Evolutionary conservation across 2,113 vertebrate species (phyloP).

Genomic region (Ascaphus truei): DNA sequence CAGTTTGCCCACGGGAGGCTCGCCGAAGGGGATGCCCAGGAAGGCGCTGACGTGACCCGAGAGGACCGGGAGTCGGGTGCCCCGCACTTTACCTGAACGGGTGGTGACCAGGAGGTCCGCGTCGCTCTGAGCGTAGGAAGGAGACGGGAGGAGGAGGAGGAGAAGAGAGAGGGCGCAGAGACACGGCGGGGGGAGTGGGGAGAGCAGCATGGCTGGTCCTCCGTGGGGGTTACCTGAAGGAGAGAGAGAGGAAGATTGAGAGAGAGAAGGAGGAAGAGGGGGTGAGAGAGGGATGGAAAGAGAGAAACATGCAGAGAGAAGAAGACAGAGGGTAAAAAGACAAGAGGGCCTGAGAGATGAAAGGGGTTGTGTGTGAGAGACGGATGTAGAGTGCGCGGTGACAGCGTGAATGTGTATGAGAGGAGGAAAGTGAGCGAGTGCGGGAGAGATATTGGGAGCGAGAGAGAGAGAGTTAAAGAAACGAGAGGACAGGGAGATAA

Average conservation of each 20-base stretch:
- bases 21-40: constrained; percentile 81
- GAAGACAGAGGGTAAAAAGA: background rate
- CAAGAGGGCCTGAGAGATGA: background rate
- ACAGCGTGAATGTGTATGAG: too few species aligned
- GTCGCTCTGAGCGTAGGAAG: constrained; percentile 49
- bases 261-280: background rate
- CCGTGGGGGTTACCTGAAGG: constrained; percentile 15
- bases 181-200: background rate
- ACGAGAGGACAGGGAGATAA: too few species aligned
- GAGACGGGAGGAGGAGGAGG: constrained; percentile 30
- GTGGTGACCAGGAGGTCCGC: constrained; percentile 66
- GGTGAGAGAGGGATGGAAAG: background rate
- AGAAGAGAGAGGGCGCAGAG: background rate
- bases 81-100: constrained; percentile 63
- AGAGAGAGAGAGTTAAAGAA: too few species aligned
- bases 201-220: constrained; percentile 22
- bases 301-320: background rate
- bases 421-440: too few species aligned
- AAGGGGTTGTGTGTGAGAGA: background rate
- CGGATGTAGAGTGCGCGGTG: background rate
- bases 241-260: background rate
- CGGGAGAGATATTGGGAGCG: too few species aligned
- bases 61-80: constrained; percentile 56
- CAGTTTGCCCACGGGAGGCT: constrained; percentile 71
- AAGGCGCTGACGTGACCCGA: constrained; percentile 70